Base-by-base conservation (phyloP, 2,113 vertebrate genomes). In the Oryzias woworae region DNA sequence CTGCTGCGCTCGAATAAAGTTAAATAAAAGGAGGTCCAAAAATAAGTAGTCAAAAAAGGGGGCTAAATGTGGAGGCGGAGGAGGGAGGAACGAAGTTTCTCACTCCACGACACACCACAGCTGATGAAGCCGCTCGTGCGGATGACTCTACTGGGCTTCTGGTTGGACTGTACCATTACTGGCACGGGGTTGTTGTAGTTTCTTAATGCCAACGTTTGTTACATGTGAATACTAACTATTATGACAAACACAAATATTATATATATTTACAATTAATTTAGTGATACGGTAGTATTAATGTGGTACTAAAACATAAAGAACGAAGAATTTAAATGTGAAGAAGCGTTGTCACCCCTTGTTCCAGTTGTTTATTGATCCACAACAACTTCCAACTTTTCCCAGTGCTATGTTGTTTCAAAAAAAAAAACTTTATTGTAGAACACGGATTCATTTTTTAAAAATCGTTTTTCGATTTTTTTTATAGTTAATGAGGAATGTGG, bases 91-190 rank as follows among this genome's bases (percentile, higher is more conserved):
- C 6, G 66, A 65, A 82, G 66, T 77, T 77, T 60, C 48, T 49
- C 55, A 51, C 70, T 71, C 74, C 69, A 54, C 43, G 36, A 75
- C 71, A 26, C 15, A 44, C 59, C 55, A 79, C 89, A 89, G 88
- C 87, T 91, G 91, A 92, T 85, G 85, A 82, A 36, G 73, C 54
- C 17, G 73, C 81, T 58, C 57, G 59, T 57, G 80, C 42, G 0
- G 54, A 80, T 26, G 23, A 72, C 76, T 75, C 49, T 69, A 0
- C 66, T 47, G 82, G 77, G 43, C 78, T 81, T 69, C 53, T 18
- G 53, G 15, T 26, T 47, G 75, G 90, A 82, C 66, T 57, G 71
- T 90, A 90, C 92, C 92, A 92, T 71, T 69, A 56, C 0, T 0
- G 31, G 28, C 0, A 47, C 42, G 52, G 65, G 76, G 62, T 50